Evolutionary conservation across 2,888 invertebrate genomes (phyloP).

Genomic region (Drosophila parthenogenetica): DNA sequence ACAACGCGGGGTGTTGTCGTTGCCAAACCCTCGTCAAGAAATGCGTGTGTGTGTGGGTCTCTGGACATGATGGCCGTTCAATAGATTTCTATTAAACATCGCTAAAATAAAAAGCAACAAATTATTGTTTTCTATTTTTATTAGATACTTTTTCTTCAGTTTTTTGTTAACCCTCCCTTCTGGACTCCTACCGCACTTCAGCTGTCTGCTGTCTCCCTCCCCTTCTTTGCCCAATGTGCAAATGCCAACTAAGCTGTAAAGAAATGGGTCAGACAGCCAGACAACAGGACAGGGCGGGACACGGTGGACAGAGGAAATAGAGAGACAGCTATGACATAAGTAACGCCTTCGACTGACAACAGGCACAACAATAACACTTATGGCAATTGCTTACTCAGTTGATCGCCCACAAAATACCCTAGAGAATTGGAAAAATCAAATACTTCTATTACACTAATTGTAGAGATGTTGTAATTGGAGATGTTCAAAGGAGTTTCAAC

Average conservation of each 20-base stretch:
- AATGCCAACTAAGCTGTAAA: conserved; percentile 61
- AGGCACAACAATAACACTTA: conserved; percentile 48
- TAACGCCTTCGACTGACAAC: conserved; percentile 63
- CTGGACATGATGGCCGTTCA: conserved; percentile 58
- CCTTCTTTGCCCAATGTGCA: conserved; percentile 6
- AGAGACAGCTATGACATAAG: conserved; percentile 50
- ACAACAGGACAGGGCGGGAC: conserved; percentile 9
- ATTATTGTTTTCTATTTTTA: conserved; percentile 64
- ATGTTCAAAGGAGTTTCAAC: background rate
- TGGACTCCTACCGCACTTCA: background rate
- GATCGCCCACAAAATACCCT: conserved; percentile 11
- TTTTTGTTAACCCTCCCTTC: too few relatives aligned
- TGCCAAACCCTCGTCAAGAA: conserved; percentile 47
- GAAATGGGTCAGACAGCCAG: conserved; percentile 72
- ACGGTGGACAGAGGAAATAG: background rate
- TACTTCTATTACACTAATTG: background rate
- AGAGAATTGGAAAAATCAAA: background rate
- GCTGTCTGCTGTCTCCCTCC: background rate
- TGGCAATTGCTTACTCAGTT: conserved; percentile 25
- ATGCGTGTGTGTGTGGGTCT: conserved; percentile 17
- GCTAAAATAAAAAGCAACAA: conserved; percentile 69
- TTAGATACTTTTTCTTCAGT: conserved; percentile 29
- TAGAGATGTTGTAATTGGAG: background rate
- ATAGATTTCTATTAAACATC: conserved; percentile 61
- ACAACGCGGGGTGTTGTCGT: conserved; percentile 1